Conservation (phyloP, 2,113 vertebrate species). For the Recurvirostra avosetta region DNA sequence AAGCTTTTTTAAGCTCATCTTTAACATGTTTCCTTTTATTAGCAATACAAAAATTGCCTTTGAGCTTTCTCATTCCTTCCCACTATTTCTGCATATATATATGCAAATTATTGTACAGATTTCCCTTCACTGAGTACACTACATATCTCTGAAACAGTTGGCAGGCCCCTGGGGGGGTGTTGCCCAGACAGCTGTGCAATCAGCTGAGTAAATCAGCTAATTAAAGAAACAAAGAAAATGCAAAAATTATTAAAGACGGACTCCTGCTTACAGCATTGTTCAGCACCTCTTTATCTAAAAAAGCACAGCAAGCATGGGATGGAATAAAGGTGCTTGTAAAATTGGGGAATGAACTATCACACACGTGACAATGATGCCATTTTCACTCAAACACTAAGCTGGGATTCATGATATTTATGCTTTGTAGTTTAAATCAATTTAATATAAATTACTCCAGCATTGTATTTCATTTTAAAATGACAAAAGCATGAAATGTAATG, state of each 20-base stretch:
- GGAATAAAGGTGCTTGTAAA: neutral
- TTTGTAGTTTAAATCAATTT: slow-evolving; percentile 68
- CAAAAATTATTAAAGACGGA: slow-evolving; percentile 61
- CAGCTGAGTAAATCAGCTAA: slow-evolving; percentile 73
- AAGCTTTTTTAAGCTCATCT: slow-evolving; percentile 5
- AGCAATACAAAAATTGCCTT: slow-evolving; percentile 24
- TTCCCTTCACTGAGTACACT: slow-evolving; percentile 1
- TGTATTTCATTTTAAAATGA: slow-evolving; percentile 54
- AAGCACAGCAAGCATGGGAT: neutral
- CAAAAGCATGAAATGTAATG: slow-evolving; percentile 37
- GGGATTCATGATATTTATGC: slow-evolving; percentile 49
- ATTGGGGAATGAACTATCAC: neutral
- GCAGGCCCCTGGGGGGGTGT: slow-evolving; percentile 45
- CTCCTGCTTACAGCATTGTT: neutral
- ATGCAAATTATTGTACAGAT: slow-evolving; percentile 54
- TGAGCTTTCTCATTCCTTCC: slow-evolving; percentile 25
- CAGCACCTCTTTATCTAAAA: slow-evolving; percentile 40
- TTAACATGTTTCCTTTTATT: slow-evolving; percentile 35
- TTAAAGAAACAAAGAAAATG: slow-evolving; percentile 73
- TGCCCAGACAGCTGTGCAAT: slow-evolving; percentile 65
- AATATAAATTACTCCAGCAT: slow-evolving; percentile 57
- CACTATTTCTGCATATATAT: slow-evolving; percentile 8
- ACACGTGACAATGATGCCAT: neutral
- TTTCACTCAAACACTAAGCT: neutral
- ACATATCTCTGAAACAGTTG: slow-evolving; percentile 59